phyloP scores from a whole-genome alignment of 2,888 invertebrate genomes.

The Perizoma affinitatum region DNA sequence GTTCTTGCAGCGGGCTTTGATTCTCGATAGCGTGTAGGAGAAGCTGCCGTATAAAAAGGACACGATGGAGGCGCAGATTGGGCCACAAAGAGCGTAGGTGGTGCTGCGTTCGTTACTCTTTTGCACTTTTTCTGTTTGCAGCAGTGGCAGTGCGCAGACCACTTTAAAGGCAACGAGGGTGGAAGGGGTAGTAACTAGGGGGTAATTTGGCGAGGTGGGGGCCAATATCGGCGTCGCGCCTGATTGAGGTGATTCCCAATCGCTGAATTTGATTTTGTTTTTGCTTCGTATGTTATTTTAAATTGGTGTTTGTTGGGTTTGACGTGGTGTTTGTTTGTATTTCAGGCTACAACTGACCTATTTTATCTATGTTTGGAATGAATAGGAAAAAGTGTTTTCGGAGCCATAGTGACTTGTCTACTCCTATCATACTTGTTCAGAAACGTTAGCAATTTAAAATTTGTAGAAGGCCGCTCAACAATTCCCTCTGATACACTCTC shows the following conservation, averaged over 20 bases:
- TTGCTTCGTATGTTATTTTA: slow-evolving; percentile 62
- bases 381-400: no score
- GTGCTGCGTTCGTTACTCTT: slow-evolving; percentile 74
- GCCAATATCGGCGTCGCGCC: slow-evolving; percentile 80
- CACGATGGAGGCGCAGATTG: slow-evolving; percentile 80
- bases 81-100: slow-evolving; percentile 84
- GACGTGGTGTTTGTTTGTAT: slow-evolving; percentile 9
- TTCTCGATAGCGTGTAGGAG: slow-evolving; percentile 80
- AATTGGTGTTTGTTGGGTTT: slow-evolving; percentile 56
- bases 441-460: slow-evolving; percentile 7
- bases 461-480: slow-evolving; percentile 2
- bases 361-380: no score
- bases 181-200: slow-evolving; percentile 78
- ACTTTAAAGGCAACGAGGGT: slow-evolving; percentile 81
- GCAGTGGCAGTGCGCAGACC: slow-evolving; percentile 82
- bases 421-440: no score
- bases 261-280: slow-evolving; percentile 72
- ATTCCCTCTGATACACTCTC: slow-evolving; percentile 8
- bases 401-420: no score
- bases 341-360: background rate
- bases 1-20: slow-evolving; percentile 78
- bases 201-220: slow-evolving; percentile 82
- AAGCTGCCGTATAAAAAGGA: slow-evolving; percentile 77
- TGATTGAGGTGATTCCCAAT: slow-evolving; percentile 81
- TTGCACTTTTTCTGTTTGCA: slow-evolving; percentile 82